phyloP scores from a whole-genome alignment of 2,113 vertebrate genomes.

The Mustelus asterias region DNA sequence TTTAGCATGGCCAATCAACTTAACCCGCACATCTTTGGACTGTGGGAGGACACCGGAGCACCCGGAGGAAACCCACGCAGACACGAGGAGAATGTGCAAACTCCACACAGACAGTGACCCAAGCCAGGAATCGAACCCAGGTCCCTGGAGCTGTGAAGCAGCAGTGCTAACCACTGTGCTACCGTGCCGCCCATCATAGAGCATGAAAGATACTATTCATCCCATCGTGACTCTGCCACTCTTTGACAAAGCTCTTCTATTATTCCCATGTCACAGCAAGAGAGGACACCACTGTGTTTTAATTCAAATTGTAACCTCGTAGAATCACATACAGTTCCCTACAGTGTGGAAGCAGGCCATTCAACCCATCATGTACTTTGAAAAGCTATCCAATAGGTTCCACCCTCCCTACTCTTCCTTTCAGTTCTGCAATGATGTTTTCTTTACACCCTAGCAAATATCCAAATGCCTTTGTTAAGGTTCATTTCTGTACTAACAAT shows the following conservation, averaged over 20 bases:
- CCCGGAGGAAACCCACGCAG: no score
- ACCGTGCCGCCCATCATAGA: no score
- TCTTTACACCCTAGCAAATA: neutral
- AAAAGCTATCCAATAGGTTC: neutral
- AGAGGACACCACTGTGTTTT: neutral
- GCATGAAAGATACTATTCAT: neutral
- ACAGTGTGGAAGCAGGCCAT: neutral
- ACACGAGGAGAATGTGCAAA: no score
- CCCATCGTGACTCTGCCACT: neutral
- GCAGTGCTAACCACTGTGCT: no score
- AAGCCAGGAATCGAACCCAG: no score
- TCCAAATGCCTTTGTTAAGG: neutral
- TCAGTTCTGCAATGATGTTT: no score
- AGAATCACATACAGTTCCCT: neutral
- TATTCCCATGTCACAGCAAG: neutral
- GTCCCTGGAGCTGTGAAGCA: no score
- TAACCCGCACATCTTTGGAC: no score
- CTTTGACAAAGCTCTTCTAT: neutral
- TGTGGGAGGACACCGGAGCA: no score
- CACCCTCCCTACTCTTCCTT: no score
- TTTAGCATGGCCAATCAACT: no score
- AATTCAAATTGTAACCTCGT: neutral
- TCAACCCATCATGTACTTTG: neutral
- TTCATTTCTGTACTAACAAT: neutral
- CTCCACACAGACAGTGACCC: no score